Evolutionary conservation across 2,888 invertebrate species (phyloP), one percentile per base, ranked within the genome.

Genomic region (Saturnia japonica): DNA sequence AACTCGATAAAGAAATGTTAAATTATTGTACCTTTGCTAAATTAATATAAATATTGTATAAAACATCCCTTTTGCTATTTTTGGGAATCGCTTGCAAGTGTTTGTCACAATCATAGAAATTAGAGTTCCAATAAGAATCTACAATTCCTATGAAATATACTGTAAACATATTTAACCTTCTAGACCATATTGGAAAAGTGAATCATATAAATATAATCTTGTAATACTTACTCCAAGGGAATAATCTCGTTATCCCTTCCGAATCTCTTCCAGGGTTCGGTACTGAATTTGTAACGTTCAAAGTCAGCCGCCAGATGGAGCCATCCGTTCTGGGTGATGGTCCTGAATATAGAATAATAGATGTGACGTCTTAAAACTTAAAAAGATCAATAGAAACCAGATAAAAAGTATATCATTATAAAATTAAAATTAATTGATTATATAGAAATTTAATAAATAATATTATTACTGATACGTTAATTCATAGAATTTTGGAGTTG

Each of bases 241-340:
- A 77, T 79, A n/a, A 86, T 78, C 67, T 85, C 85, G 62, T 88
- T 88, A 12, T 80, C 84, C 16, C 75, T 77, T 0, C 82, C 86
- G 74, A 95, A 90, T 72, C 85, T 87, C 74, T 90, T 90, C 95
- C 96, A 96, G 0, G 95, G 93, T 54, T 90, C 89, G 0, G 94
- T 91, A 45, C 95, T 92, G 1, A 94, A 86, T 72, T 93, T 89
- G 75, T 97, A 91, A 77, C 94, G 94, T 42, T 95, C 95, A 19
- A 97, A 94, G 87, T 97, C 96, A 0, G 96, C 95, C 0, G 97
- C 96, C 73, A 98, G 88, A 83, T 97, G 97, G 11, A 98, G 85
- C 78, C 95, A 95, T n/a, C 91, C 86, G 0, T 95, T 95, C 68
- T 91, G 82, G 0, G 96, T 95, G 22, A 98, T 88, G 6, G 42